Evolutionary conservation across 2,797 vertebrate genomes (phyloP), one percentile per base, ranked within the genome.

Genomic region (Channa striata): DNA sequence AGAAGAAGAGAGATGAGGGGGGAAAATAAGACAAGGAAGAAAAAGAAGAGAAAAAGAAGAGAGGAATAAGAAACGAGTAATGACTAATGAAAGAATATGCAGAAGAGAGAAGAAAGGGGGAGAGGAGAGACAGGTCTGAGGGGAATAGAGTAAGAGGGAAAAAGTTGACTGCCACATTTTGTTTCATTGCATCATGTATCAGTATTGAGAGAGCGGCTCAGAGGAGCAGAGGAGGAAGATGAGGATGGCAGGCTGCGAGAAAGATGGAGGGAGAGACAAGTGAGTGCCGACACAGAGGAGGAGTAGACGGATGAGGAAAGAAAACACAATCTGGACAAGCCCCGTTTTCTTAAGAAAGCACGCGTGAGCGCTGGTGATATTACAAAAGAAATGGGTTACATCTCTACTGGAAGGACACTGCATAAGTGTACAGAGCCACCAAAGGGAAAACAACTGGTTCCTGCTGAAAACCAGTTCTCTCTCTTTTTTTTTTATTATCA

Each of bases 151-250:
- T 58, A 9, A 59, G 61, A 17, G 50, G n/a, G 59, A 39, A 59
- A 74, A 72, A 77, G 78, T 72, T 74, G 65, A 63, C 66, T 59
- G 71, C 76, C 66, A 56, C 39, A 34, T 80, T 86, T 76, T 76
- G 73, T 77, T 74, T 81, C 52, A 68, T 69, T 83, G 68, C 77
- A 77, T 78, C 78, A 62, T 53, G 78, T 42, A 71, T 81, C 73
- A 78, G 82, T 11, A 48, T 66, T 40, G 74, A 84, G 72, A 71
- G 54, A 81, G 59, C 63, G 72, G 79, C n/a, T 51, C 63, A 58
- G 71, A 83, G 74, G 62, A 75, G 53, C 40, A 51, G 59, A 60
- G 50, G 61, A 61, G 46, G 62, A 74, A 59, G 59, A 57, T 11
- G 10, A 77, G 69, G 58, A 68, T 51, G 64, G 62, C 50, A 63